phyloP scores from a whole-genome alignment of 2,797 vertebrate species.

The Mormyrus hasselquistii region DNA sequence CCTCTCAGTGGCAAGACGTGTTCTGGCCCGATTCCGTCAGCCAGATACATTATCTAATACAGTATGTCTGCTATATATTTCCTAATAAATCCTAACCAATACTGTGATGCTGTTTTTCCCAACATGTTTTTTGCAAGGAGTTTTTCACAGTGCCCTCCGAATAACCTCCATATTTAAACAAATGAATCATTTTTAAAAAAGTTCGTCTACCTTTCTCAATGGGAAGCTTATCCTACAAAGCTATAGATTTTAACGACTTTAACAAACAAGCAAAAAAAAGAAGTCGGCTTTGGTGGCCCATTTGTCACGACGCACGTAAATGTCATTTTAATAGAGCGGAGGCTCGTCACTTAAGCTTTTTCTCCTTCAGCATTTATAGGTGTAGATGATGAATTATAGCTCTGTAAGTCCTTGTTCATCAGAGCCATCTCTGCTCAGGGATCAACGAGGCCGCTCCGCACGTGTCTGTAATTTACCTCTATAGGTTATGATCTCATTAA shows the following conservation, averaged over 20 bases:
- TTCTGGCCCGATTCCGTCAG: background rate
- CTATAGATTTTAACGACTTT: background rate
- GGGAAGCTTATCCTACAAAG: background rate
- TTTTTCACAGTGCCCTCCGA: background rate
- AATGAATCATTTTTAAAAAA: background rate
- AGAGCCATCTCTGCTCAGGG: background rate
- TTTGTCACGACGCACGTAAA: background rate
- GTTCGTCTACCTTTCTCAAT: background rate
- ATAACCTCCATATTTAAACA: background rate
- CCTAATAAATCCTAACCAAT: background rate
- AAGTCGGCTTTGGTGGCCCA: background rate
- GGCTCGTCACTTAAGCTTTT: slow-evolving; percentile 1
- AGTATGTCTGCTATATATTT: background rate
- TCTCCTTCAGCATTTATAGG: background rate
- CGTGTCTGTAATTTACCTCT: background rate
- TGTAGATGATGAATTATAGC: slow-evolving; percentile 1
- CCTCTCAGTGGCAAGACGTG: background rate
- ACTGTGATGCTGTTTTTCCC: background rate
- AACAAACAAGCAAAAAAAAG: background rate
- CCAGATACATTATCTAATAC: background rate
- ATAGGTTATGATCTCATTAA: background rate
- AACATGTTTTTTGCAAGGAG: background rate
- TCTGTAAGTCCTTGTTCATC: background rate
- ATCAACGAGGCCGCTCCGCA: background rate
- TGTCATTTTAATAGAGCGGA: slow-evolving; percentile 9